Evolutionary conservation across 2,797 vertebrate species (phyloP).

Genomic region (Sebastolobus altivelis): DNA sequence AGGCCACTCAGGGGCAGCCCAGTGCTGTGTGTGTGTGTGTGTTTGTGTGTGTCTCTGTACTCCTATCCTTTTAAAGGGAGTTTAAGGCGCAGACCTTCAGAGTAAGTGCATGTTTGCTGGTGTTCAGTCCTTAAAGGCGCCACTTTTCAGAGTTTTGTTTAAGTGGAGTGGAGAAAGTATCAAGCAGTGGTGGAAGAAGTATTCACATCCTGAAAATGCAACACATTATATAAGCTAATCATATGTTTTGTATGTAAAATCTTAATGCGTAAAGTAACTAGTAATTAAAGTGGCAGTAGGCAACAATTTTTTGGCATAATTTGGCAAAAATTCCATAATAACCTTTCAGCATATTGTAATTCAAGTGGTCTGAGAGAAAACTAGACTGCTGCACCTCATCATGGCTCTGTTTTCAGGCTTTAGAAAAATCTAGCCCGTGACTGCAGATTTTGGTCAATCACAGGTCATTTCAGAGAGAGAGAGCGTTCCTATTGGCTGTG

Average conservation of each 20-base stretch:
- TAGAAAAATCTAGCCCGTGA: too few relatives aligned
- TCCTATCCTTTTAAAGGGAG: constrained; percentile 16
- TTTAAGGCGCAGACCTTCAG: constrained; percentile 25
- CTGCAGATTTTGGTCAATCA: too few relatives aligned
- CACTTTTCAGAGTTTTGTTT: background rate
- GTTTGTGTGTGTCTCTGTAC: constrained; percentile 5
- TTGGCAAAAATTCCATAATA: too few relatives aligned
- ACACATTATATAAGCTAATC: background rate
- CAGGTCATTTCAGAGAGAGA: too few relatives aligned
- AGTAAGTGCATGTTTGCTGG: constrained; percentile 23
- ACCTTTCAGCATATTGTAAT: too few relatives aligned
- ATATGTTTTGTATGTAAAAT: background rate
- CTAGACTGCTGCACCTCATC: too few relatives aligned
- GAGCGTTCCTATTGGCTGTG: too few relatives aligned
- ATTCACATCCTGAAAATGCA: background rate
- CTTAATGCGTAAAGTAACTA: background rate
- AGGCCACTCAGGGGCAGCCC: constrained; percentile 58
- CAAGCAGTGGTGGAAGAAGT: background rate
- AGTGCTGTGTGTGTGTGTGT: constrained; percentile 24
- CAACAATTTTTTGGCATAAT: too few relatives aligned
- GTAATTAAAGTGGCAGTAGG: too few relatives aligned
- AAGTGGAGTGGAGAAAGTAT: background rate
- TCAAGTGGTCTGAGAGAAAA: too few relatives aligned
- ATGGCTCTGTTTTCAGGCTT: too few relatives aligned
- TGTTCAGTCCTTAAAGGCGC: constrained; percentile 8